Percentiles rank a stretch among this genome's conserved stretches.
Evolutionary conservation across 2,888 invertebrate species (phyloP).

Genomic region (Lasioglossum leucozonium): DNA sequence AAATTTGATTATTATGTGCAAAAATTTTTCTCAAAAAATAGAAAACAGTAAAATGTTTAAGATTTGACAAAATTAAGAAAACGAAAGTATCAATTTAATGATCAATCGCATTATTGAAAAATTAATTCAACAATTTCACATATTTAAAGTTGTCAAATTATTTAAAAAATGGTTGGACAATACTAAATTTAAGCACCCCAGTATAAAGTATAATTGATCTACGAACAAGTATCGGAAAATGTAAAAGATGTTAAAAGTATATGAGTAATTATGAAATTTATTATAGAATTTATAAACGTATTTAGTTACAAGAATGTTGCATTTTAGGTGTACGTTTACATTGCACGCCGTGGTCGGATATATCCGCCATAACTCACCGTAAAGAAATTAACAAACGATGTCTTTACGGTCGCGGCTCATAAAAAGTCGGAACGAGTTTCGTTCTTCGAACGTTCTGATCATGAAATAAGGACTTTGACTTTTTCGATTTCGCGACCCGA

Average conservation of each 20-base stretch:
- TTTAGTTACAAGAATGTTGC: neutral
- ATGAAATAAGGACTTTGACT: constrained; percentile 55
- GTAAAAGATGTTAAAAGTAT: neutral
- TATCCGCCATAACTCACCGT: constrained; percentile 38
- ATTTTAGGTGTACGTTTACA: neutral
- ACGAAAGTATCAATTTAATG: too few species aligned
- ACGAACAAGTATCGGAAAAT: neutral
- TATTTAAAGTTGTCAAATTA: neutral
- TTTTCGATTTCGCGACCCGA: constrained; percentile 65
- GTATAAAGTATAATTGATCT: neutral
- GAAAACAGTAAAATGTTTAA: too few species aligned
- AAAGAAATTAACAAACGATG: constrained; percentile 50
- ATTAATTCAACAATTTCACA: neutral
- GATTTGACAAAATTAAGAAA: too few species aligned
- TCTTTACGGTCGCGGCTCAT: constrained; percentile 43
- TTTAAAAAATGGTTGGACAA: neutral
- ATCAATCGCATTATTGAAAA: neutral
- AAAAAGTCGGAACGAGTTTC: constrained; percentile 49
- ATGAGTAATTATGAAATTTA: neutral
- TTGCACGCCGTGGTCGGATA: neutral
- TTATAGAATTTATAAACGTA: neutral
- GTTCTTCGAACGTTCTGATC: constrained; percentile 48
- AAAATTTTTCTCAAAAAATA: neutral
- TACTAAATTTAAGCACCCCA: neutral
- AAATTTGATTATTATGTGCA: neutral